phyloP scores from a whole-genome alignment of 2,113 vertebrate species.

The Tragelaphus strepsiceros region DNA sequence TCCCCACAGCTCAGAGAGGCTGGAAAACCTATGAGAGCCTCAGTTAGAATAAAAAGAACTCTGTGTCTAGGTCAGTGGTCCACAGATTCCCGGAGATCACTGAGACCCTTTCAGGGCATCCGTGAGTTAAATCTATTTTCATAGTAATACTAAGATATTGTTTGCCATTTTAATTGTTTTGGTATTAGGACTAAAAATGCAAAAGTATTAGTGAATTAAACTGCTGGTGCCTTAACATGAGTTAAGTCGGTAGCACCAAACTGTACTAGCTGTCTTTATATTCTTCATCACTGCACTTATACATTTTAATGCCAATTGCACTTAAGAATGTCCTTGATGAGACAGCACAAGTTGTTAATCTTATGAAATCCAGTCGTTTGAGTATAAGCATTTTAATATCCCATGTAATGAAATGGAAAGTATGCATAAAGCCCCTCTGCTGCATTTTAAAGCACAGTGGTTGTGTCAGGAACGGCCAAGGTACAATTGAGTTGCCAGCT shows the following conservation, averaged over 20 bases:
- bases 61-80: background rate
- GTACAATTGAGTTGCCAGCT: background rate
- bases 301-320: background rate
- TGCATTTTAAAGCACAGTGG: background rate
- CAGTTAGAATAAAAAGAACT: background rate
- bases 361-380: background rate
- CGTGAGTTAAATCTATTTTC: background rate
- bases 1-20: background rate
- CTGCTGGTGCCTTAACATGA: background rate
- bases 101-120: background rate
- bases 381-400: background rate
- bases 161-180: background rate
- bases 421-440: background rate
- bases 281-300: background rate
- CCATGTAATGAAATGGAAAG: background rate
- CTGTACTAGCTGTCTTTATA: background rate
- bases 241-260: background rate
- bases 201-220: background rate
- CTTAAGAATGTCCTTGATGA: constrained; percentile 1
- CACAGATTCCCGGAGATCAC: background rate
- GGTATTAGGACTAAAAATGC: background rate
- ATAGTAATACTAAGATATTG: background rate
- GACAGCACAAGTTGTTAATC: background rate
- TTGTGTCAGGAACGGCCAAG: background rate
- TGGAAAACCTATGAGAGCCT: background rate